These are phyloP conservation scores for Pomatostomus ruficeps DNA, from an alignment of 2,113 vertebrate species.

Conservation along the genomic window DNA sequence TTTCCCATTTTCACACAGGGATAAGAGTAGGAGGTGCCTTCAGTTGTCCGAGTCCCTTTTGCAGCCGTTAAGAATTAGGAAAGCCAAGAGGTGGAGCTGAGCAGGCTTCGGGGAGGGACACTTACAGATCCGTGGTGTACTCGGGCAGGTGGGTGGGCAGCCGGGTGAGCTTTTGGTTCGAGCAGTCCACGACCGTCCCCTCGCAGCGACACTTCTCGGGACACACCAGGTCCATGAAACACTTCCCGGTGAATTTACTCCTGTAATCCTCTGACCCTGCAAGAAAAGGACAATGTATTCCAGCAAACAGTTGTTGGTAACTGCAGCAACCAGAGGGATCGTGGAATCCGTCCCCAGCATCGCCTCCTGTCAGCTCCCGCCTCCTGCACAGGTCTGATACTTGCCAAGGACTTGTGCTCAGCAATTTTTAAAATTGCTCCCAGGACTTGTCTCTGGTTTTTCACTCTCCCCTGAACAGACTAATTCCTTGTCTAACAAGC, in stretches of 20 bases:
- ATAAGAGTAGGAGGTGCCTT: background rate
- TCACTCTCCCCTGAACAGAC: background rate
- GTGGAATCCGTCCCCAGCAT: background rate
- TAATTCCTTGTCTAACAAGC: background rate
- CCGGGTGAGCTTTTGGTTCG: slow-evolving; percentile 88
- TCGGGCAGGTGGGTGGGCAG: slow-evolving; percentile 88
- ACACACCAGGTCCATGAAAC: slow-evolving; percentile 94
- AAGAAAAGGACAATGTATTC: slow-evolving; percentile 20
- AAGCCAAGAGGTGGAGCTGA: background rate
- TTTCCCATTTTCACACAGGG: background rate
- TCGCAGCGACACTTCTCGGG: slow-evolving; percentile 94
- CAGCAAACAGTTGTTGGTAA: background rate
- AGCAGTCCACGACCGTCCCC: slow-evolving; percentile 93
- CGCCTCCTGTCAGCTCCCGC: background rate
- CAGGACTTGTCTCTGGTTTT: background rate
- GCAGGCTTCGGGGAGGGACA: background rate
- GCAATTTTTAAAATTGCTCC: background rate
- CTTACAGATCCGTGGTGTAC: slow-evolving; percentile 93
- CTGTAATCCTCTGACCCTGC: slow-evolving; percentile 94
- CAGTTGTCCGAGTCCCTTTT: background rate
- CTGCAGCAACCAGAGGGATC: background rate
- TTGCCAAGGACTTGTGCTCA: background rate
- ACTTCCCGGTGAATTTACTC: slow-evolving; percentile 87
- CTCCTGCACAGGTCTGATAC: background rate
- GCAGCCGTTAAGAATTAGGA: background rate